Evolutionary conservation across 2,113 vertebrate genomes (phyloP).

Genomic region (Climacteris rufus): DNA sequence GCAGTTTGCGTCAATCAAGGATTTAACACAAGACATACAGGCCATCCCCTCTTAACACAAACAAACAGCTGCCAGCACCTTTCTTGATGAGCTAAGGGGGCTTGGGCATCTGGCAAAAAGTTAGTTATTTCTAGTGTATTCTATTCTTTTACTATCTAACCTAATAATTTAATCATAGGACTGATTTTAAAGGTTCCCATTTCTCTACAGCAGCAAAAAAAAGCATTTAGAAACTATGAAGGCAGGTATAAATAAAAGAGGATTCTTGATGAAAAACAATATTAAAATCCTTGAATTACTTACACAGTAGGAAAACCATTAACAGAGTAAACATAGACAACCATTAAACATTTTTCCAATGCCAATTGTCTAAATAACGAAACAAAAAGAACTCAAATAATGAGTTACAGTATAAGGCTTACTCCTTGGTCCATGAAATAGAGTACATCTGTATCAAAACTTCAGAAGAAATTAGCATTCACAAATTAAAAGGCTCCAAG

Average conservation of each 20-base stretch:
- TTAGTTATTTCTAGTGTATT: background rate
- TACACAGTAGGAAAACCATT: background rate
- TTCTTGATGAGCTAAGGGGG: background rate
- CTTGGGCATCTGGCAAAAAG: background rate
- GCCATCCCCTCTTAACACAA: slow-evolving; percentile 65
- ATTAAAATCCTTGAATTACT: background rate
- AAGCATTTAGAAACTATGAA: background rate
- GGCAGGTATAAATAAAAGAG: background rate
- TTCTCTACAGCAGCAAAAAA: background rate
- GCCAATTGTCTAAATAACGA: background rate
- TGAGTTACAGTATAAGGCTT: background rate
- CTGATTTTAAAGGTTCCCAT: background rate
- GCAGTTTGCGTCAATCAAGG: slow-evolving; percentile 84
- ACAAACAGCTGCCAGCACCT: slow-evolving; percentile 64
- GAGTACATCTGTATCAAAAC: background rate
- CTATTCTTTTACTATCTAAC: background rate
- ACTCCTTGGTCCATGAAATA: background rate
- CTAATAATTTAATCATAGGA: background rate
- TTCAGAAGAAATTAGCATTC: background rate
- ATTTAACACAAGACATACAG: slow-evolving; percentile 79
- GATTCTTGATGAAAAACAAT: background rate
- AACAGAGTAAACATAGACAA: background rate
- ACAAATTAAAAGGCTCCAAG: background rate
- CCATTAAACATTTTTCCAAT: background rate
- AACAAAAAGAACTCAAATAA: background rate